These are phyloP conservation scores for Cyrtonyx montezumae DNA, from an alignment of 2,113 vertebrate species.

Conservation along the genomic window DNA sequence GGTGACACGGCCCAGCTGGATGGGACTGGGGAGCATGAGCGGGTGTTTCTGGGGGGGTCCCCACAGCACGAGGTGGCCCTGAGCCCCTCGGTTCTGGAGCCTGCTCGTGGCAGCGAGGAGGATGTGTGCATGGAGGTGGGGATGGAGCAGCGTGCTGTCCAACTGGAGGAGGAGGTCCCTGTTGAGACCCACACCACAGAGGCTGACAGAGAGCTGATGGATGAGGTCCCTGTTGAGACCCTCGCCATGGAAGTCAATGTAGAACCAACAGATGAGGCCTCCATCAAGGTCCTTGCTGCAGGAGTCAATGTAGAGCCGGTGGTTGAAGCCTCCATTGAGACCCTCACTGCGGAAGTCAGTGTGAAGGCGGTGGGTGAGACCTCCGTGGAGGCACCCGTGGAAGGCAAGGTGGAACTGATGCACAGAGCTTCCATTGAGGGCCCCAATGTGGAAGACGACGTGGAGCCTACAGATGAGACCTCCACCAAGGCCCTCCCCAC, in stretches of 20 bases:
- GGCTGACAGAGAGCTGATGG: background rate
- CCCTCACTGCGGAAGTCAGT: no score
- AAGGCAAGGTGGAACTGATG: background rate
- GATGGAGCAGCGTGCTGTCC: background rate
- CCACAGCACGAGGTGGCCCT: background rate
- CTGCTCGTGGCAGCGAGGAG: background rate
- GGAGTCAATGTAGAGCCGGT: background rate
- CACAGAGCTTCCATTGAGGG: background rate
- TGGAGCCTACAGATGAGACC: no score
- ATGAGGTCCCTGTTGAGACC: background rate
- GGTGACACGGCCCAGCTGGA: accelerated
- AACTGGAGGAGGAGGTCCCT: background rate
- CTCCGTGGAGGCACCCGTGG: background rate
- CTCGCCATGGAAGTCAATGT: no score
- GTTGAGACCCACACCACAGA: no score
- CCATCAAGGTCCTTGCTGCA: background rate
- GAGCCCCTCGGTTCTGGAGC: background rate
- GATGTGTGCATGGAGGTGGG: background rate
- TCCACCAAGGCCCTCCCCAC: background rate
- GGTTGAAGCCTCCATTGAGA: background rate
- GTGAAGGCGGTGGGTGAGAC: background rate
- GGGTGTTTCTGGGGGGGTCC: background rate
- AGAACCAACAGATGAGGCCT: background rate
- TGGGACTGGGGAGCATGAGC: background rate
- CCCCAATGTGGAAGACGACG: no score